Base-by-base conservation (phyloP, 2,888 invertebrate genomes). In the Ichneumoninae sp. region DNA sequence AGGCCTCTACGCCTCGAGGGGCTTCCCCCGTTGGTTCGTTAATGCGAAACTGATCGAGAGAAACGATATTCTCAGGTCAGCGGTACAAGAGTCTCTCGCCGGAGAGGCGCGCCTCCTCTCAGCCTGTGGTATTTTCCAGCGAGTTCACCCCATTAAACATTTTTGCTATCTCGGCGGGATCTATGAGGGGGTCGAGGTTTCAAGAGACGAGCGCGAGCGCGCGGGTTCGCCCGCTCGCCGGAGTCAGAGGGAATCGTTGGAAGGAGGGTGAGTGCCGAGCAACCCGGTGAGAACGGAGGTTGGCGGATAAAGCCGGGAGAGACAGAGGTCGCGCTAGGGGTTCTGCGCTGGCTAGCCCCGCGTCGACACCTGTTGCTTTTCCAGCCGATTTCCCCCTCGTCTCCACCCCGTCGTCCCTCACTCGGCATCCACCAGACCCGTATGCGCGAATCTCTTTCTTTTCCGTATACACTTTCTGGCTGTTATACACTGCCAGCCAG, bases 91-190 rank as follows among this genome's bases (percentile, higher is more conserved):
- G 16, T 77, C 82, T 79, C 84, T 77, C 82, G 85, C 83, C 57
- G 70, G 77, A 66, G 71, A 63, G 52, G 33, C 65, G 63, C 63
- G 13, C 26, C 81, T 88, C 44, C 44, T 88, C 88, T 88, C 88
- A 89, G 89, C 89, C 88, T 88, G 88, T 83, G 90, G 91, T 91
- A 93, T 93, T 93, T 93, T 93, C 93, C 92, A 88, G 88, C 89
- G 93, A 93, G 92, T 93, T 93, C 93, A 93, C 93, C 91, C 93
- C 93, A 93, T 93, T 93, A 93, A 92, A 92, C 92, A 92, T 93
- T 92, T 92, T 91, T 91, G 90, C 92, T 93, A 92, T 93, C 92
- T 92, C 89, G 89, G 89, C 83, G 87, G 90, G 89, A 92, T 91
- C 91, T 89, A 89, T 87, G 88, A 82, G 88, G 88, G 88, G 87